Percentiles rank a stretch among this genome's conserved stretches.
phyloP scores from a whole-genome alignment of 2,113 vertebrate genomes.

The Elanoides forficatus region DNA sequence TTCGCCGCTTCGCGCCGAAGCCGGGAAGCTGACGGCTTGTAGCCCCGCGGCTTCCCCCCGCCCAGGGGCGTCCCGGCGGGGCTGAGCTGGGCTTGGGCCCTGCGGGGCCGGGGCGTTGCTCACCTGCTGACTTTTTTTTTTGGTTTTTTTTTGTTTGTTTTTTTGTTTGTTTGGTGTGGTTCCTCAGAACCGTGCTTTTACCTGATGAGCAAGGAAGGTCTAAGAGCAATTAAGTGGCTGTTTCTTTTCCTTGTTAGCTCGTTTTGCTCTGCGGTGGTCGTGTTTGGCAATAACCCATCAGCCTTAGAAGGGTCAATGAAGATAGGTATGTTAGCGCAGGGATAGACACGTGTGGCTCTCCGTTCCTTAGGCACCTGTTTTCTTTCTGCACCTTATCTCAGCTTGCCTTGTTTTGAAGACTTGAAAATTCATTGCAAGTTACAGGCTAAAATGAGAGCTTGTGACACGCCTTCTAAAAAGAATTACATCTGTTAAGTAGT shows the following conservation, averaged over 20 bases:
- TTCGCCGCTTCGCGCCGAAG: too few species aligned
- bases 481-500: fast-evolving
- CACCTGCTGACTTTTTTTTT: neutral
- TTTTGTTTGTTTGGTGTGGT: too few species aligned
- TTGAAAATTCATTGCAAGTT: neutral
- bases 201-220: neutral
- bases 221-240: fast-evolving
- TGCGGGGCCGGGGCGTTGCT: too few species aligned
- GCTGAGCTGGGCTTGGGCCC: neutral
- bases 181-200: too few species aligned
- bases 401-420: neutral
- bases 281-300: fast-evolving
- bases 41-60: neutral
- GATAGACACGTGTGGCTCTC: fast-evolving
- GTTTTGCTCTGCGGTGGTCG: fast-evolving
- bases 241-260: neutral
- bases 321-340: fast-evolving
- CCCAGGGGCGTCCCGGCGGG: neutral
- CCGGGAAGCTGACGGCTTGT: neutral
- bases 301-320: fast-evolving
- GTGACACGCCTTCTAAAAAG: neutral
- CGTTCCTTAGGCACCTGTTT: neutral
- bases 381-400: fast-evolving
- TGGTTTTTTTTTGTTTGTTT: too few species aligned
- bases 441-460: neutral